phyloP scores from a whole-genome alignment of 2,113 vertebrate genomes.

The Salminus brasiliensis region DNA sequence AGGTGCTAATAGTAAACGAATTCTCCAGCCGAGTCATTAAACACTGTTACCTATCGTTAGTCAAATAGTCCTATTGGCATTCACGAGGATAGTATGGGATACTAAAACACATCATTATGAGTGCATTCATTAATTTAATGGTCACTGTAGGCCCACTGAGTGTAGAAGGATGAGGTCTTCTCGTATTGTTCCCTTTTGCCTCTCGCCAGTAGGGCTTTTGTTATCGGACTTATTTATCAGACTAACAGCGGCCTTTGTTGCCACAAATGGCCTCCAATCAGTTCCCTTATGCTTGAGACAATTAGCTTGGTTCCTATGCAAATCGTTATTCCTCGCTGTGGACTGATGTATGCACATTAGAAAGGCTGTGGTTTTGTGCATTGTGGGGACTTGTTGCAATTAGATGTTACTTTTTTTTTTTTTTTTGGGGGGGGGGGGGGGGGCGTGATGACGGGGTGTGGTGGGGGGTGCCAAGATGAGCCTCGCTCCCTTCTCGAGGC shows the following conservation, averaged over 20 bases:
- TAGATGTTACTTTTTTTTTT: conserved; percentile 71
- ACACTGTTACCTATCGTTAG: background rate
- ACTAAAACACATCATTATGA: conserved; percentile 27
- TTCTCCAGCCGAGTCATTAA: conserved; percentile 14
- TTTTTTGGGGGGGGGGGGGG: conserved; percentile 66
- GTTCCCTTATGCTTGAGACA: conserved; percentile 83
- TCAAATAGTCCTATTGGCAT: conserved; percentile 60
- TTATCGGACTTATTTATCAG: conserved; percentile 89
- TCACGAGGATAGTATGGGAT: conserved; percentile 43
- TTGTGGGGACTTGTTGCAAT: conserved; percentile 76
- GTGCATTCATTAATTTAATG: conserved; percentile 67
- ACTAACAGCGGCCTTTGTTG: conserved; percentile 86
- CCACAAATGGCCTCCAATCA: conserved; percentile 87
- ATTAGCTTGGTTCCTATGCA: conserved; percentile 87
- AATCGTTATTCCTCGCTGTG: conserved; percentile 72
- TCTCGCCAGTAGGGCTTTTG: conserved; percentile 81
- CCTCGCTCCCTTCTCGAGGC: conserved; percentile 69
- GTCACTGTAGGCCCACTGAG: conserved; percentile 63
- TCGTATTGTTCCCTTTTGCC: conserved; percentile 83
- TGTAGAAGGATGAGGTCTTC: conserved; percentile 76
- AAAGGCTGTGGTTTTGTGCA: conserved; percentile 66
- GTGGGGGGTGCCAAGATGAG: conserved; percentile 76
- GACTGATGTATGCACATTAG: conserved; percentile 77
- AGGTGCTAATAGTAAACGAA: conserved; percentile 74
- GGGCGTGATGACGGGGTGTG: conserved; percentile 59